Evolutionary conservation across 2,888 invertebrate species (phyloP), one percentile per base, ranked within the genome.

Genomic region (Lithophane socia): DNA sequence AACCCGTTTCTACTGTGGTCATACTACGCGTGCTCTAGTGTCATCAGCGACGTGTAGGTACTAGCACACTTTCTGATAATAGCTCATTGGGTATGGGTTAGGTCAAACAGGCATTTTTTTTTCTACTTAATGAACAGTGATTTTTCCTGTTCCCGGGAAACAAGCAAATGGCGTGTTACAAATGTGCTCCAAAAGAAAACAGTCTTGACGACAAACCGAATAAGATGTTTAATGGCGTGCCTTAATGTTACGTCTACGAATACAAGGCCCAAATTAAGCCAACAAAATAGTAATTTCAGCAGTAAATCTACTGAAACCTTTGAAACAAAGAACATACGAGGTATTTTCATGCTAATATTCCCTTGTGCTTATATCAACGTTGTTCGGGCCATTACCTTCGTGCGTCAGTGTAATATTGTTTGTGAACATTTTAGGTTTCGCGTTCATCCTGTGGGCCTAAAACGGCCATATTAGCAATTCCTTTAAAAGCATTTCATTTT

Each of bases 351-450:
- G 70, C 29, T 84, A 80, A 84, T 85, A 73, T 84, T 81, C 81
- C 37, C 63, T 42, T 84, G 71, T 71, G 80, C 54, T 84, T 83
- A 73, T 73, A 81, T 83, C 85, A 84, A 83, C 70, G 73, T 75
- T 24, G 44, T 66, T 66, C 69, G 44, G 69, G 5, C 66, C 75
- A 75, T 83, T 84, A 83, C 72, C 83, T 83, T 69, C 81, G 18
- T 54, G 63, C 58, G 72, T 69, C 64, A 64, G 49, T 47, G 21
- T 80, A 64, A 84, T 70, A 69, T 67, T 71, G 64, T 84, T 70
- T 68, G 54, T 54, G 63, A 64, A 75, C 60, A 56, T 81, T 75
- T 80, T 70, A 75, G 82, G 65, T 75, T 84, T 64, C 5, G 60
- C 58, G 73, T 47, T 5, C 1, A 42, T 24, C 10, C 37, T 58